Evolutionary conservation across 2,113 vertebrate genomes (phyloP), one percentile per base, ranked within the genome.

Genomic region (Gopherus evgoodei): DNA sequence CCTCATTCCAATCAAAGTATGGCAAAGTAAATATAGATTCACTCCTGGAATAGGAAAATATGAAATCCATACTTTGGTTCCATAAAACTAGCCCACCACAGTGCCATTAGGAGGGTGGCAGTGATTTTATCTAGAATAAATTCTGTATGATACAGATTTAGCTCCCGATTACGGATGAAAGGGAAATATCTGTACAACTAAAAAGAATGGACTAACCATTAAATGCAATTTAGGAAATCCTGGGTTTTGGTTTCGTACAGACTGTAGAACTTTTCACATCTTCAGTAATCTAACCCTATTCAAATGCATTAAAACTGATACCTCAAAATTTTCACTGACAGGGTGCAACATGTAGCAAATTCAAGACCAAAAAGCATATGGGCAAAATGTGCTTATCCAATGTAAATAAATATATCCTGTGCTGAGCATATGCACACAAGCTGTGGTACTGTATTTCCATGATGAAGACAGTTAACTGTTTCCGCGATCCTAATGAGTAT

Each of bases 351-450:
- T 2, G 35, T 5, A 81, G 54, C 72, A 86, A 5, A 57, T 21
- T 17, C n/a, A 47, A 59, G 10, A 49, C 49, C 21, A 38, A 25
- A 44, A 76, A 76, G 42, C 72, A 76, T 13, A 44, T 6, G 44
- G 22, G 24, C n/a, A 76, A 44, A 76, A 16, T 57, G 56, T 69
- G 62, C 14, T 86, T 31, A 65, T 5, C 42, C 52, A 22, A 14
- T 88, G 27, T 50, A 92, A 90, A 35, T 12, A 52, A n/a, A 52
- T 65, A 88, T 0, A 1, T 53, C 75, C 5, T 0, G 4, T 22
- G 38, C 47, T 53, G 76, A 0, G 27, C 6, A 53, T 79, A 72
- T 59, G 76, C 0, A 5, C 24, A 50, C 0, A 0, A 83, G 17
- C 49, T 47, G 44, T 5, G 4, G 19, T 76, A 16, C 31, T 49